Percentiles rank a stretch among this genome's conserved stretches.
Conservation (phyloP, 2,113 vertebrate genomes). For the Chlorocebus sabaeus region DNA sequence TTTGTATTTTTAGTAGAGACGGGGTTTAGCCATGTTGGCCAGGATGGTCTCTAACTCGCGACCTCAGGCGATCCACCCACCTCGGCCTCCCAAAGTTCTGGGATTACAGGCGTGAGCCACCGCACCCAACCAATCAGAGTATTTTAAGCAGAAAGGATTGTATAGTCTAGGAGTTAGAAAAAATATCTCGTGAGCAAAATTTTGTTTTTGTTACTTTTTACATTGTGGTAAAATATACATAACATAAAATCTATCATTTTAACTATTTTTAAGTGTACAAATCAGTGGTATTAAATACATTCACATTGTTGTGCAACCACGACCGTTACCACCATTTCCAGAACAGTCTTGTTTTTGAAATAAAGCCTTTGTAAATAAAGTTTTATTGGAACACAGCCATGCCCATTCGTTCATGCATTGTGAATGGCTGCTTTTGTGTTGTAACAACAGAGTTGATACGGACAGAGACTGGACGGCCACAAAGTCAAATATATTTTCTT, state of each 20-base stretch:
- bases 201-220: neutral
- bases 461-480: neutral
- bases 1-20: too few relatives aligned
- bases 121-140: neutral
- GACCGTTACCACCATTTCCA: neutral
- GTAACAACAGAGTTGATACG: neutral
- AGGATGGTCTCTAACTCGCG: too few relatives aligned
- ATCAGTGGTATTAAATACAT: neutral
- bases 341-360: neutral
- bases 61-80: too few relatives aligned
- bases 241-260: neutral
- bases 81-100: too few relatives aligned
- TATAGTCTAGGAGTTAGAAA: neutral
- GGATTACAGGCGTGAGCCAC: too few relatives aligned
- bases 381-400: neutral
- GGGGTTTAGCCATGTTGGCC: too few relatives aligned
- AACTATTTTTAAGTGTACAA: neutral
- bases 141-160: neutral
- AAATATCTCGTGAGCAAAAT: neutral
- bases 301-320: neutral
- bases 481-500: neutral
- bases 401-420: neutral
- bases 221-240: neutral
- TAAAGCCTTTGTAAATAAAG: neutral
- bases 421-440: neutral